These are phyloP conservation scores for Cabera pusaria DNA, from an alignment of 2,888 invertebrate genomes.

Conservation along the genomic window DNA sequence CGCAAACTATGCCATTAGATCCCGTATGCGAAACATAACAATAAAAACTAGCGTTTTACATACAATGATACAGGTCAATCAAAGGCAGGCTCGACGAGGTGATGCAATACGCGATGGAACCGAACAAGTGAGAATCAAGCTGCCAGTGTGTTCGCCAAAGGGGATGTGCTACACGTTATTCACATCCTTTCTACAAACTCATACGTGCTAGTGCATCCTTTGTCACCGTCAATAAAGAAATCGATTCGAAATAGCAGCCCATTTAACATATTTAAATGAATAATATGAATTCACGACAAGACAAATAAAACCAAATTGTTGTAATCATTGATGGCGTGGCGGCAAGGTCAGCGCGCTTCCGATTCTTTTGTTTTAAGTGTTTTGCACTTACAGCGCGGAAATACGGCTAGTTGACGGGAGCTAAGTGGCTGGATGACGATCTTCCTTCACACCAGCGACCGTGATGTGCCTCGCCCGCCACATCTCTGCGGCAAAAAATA, in stretches of 20 bases:
- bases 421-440: constrained; percentile 71
- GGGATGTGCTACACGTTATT: constrained; percentile 22
- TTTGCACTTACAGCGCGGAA: constrained; percentile 69
- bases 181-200: constrained; percentile 21
- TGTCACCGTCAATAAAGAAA: constrained; percentile 17
- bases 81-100: constrained; percentile 13
- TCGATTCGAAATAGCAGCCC: constrained; percentile 10
- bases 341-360: constrained; percentile 66
- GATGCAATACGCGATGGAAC: constrained; percentile 6
- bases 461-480: constrained; percentile 51
- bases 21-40: constrained; percentile 13
- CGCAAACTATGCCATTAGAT: constrained; percentile 16
- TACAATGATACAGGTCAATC: constrained; percentile 8
- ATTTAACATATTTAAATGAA: constrained; percentile 28
- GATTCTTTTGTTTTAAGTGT: constrained; percentile 68
- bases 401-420: constrained; percentile 74
- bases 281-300: constrained; percentile 33
- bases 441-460: constrained; percentile 59
- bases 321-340: constrained; percentile 48
- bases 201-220: constrained; percentile 12
- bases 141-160: no score
- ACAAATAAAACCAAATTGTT: constrained; percentile 39
- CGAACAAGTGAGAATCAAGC: no score
- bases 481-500: constrained; percentile 50
- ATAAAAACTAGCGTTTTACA: constrained; percentile 7